Conservation (phyloP, 2,797 vertebrate species). For the Aeoliscus strigatus region DNA sequence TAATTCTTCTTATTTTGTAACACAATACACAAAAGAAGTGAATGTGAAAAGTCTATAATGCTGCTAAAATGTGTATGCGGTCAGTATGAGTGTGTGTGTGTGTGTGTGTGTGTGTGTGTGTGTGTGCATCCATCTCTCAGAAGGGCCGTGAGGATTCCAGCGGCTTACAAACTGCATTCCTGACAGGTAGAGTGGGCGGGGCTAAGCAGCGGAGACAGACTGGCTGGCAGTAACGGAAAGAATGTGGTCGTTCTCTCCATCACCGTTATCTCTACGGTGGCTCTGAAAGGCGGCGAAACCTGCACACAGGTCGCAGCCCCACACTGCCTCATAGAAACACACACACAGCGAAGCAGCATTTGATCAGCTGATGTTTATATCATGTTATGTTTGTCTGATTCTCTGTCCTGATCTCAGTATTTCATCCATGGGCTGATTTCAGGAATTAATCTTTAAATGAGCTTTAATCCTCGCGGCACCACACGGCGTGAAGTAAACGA, state of each 20-base stretch:
- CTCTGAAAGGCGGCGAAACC: conserved; percentile 27
- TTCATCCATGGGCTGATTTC: too few relatives aligned
- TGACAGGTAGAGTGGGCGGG: conserved; percentile 70
- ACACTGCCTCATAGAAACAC: conserved; percentile 8
- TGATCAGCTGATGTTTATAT: conserved; percentile 32
- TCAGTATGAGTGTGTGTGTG: conserved; percentile 14
- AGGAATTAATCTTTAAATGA: conserved; percentile 62
- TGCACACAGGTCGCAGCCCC: conserved; percentile 1
- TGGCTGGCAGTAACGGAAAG: conserved; percentile 58
- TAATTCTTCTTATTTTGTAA: too few relatives aligned
- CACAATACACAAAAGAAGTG: too few relatives aligned
- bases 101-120: conserved; percentile 19
- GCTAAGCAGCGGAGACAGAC: conserved; percentile 58
- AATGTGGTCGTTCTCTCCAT: conserved; percentile 40
- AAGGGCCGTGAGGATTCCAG: conserved; percentile 43
- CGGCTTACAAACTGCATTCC: conserved; percentile 60
- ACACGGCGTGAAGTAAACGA: conserved; percentile 27
- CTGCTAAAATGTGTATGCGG: too few relatives aligned
- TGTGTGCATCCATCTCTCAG: conserved; percentile 9
- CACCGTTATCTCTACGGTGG: conserved; percentile 36
- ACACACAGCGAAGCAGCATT: conserved; percentile 36
- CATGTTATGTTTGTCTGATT: conserved; percentile 11
- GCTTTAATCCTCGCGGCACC: conserved; percentile 64
- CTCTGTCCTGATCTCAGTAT: conserved; percentile 13
- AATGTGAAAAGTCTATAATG: too few relatives aligned